Conservation (phyloP, 2,113 vertebrate genomes). For the Mugil cephalus region DNA sequence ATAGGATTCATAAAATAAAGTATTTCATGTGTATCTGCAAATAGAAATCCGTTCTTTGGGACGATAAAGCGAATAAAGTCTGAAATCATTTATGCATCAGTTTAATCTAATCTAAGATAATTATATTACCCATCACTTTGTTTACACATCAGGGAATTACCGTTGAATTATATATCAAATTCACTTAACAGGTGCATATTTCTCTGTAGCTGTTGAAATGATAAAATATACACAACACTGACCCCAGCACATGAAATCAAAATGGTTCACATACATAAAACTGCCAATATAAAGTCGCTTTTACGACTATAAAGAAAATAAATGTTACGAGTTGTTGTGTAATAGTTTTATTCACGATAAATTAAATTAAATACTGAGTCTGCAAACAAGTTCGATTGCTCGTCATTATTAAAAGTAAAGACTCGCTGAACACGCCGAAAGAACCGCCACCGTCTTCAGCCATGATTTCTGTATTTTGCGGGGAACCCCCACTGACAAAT, state of each 20-base stretch:
- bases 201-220: not conserved
- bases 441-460: too few species aligned
- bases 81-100: not conserved
- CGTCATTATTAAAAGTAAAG: slow-evolving; percentile 11
- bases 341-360: too few species aligned
- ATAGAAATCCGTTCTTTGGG: slow-evolving; percentile 6
- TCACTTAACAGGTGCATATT: not conserved
- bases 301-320: not conserved
- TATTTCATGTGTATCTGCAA: slow-evolving; percentile 26
- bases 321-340: too few species aligned
- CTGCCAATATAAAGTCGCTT: too few species aligned
- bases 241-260: too few species aligned
- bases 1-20: slow-evolving; percentile 37
- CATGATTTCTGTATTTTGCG: not conserved
- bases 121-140: not conserved
- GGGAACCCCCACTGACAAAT: slow-evolving; percentile 32
- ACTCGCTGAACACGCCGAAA: slow-evolving; percentile 1
- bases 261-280: too few species aligned
- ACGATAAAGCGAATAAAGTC: not conserved
- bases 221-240: too few species aligned
- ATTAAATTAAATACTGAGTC: too few species aligned
- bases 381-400: not conserved
- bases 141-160: not conserved
- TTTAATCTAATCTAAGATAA: not conserved
- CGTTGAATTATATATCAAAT: slow-evolving; percentile 10